Percentiles rank a stretch among this genome's conserved stretches.
Evolutionary conservation across 2,113 vertebrate species (phyloP).

Genomic region (Melospiza georgiana): DNA sequence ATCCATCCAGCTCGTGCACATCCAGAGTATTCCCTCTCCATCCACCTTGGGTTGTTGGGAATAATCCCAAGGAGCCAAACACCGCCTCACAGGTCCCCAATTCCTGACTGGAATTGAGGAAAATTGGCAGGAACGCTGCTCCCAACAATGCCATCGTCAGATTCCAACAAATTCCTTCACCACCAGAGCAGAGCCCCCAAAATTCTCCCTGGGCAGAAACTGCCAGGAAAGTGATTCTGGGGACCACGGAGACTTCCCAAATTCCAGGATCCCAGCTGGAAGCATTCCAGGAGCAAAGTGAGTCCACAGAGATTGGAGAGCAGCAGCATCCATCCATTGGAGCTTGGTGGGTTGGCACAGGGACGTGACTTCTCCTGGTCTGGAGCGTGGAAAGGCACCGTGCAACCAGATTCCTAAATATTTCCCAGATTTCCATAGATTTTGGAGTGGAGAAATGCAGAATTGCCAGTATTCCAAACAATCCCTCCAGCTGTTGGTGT

Average conservation of each 20-base stretch:
- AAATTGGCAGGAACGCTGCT: not conserved
- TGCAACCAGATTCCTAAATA: not conserved
- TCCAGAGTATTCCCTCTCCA: not conserved
- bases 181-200: not conserved
- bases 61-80: not conserved
- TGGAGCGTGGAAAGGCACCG: accelerated
- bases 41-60: not conserved
- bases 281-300: not conserved
- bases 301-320: accelerated
- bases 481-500: not conserved
- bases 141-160: not conserved
- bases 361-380: not conserved
- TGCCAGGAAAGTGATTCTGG: not conserved
- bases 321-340: not conserved
- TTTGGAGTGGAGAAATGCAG: not conserved
- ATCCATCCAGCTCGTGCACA: not conserved
- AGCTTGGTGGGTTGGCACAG: not conserved
- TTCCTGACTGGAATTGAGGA: not conserved
- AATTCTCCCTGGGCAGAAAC: not conserved
- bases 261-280: not conserved
- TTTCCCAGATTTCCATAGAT: not conserved
- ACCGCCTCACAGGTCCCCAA: not conserved
- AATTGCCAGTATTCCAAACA: not conserved
- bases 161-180: not conserved
- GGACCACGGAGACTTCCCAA: not conserved